Conservation (phyloP, 2,797 vertebrate species). For the Mormyrops attenuatus region DNA sequence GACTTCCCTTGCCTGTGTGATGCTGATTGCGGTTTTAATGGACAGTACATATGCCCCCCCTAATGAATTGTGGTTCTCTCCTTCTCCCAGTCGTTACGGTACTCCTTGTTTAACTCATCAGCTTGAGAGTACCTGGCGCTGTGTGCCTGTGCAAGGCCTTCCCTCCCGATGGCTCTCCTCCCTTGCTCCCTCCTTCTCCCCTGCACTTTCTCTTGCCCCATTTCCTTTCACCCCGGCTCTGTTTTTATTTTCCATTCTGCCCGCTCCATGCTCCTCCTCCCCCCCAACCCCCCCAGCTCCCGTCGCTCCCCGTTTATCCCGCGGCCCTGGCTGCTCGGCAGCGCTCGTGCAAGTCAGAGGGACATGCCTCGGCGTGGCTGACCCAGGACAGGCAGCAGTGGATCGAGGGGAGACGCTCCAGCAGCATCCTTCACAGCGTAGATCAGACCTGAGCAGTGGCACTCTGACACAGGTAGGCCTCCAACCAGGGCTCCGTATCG, state of each 20-base stretch:
- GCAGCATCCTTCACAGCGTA: background rate
- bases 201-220: background rate
- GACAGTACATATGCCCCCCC: background rate
- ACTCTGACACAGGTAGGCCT: conserved; percentile 5
- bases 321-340: background rate
- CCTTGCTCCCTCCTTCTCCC: background rate
- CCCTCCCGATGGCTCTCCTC: background rate
- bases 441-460: background rate
- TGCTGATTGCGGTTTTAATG: background rate
- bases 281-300: background rate
- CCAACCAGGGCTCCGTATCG: background rate
- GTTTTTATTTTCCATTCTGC: background rate
- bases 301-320: background rate
- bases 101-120: background rate
- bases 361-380: background rate
- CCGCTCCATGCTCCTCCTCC: background rate
- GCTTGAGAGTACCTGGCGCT: background rate
- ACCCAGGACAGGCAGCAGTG: background rate
- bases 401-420: background rate
- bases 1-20: background rate
- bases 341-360: background rate
- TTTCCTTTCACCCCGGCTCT: background rate
- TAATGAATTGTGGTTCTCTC: background rate
- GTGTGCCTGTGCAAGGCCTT: background rate
- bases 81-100: background rate